Percentiles rank a stretch among this genome's conserved stretches.
Evolutionary conservation across 2,797 vertebrate genomes (phyloP).

Genomic region (Hipposideros larvatus): DNA sequence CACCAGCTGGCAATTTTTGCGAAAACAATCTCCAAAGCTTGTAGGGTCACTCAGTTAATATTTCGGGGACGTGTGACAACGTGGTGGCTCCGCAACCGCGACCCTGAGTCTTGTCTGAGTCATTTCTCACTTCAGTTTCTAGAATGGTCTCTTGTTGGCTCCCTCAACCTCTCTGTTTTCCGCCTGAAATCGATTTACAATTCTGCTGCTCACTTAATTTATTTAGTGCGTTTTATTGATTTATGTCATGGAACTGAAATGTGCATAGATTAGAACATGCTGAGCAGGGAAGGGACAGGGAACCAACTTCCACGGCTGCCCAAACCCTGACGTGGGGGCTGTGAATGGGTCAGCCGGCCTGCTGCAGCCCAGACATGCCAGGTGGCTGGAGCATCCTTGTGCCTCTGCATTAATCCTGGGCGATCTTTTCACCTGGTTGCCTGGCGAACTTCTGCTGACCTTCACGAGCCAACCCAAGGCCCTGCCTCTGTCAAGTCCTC

Average conservation of each 20-base stretch:
- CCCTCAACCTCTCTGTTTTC: conserved; percentile 62
- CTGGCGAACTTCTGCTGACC: not conserved
- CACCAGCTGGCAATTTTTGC: not conserved
- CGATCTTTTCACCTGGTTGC: not conserved
- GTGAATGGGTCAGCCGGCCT: not conserved
- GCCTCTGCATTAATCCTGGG: not conserved
- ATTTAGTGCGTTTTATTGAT: conserved; percentile 76
- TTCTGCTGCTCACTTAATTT: conserved; percentile 78
- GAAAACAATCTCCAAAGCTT: conserved; percentile 36
- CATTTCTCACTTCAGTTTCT: conserved; percentile 54
- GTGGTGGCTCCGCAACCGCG: not conserved
- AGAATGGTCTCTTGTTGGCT: conserved; percentile 50
- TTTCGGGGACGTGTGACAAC: not conserved
- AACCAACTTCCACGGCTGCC: not conserved
- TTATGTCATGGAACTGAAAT: conserved; percentile 58
- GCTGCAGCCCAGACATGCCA: rapidly evolving
- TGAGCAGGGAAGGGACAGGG: not conserved
- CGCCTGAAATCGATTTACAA: conserved; percentile 66
- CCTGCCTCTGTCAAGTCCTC: not conserved
- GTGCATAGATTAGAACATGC: conserved; percentile 28
- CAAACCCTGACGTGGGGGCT: not conserved
- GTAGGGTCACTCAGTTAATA: conserved; percentile 44
- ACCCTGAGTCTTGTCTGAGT: not conserved
- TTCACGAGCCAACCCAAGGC: not conserved
- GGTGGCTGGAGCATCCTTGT: rapidly evolving